Conservation (phyloP, 2,113 vertebrate genomes). For the Corythaeola cristata region DNA sequence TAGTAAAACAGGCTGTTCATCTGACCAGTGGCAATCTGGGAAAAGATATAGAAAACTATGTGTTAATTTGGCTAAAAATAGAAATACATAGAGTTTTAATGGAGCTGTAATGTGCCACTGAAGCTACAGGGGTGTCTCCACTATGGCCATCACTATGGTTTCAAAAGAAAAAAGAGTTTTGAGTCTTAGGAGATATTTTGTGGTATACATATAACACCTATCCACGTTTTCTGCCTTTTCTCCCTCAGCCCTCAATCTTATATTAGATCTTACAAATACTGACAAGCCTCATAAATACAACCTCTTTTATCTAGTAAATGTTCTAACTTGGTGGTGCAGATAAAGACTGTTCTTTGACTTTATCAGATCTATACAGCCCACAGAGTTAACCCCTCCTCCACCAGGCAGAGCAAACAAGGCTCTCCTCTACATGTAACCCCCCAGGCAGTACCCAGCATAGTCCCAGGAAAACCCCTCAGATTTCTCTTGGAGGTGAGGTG, state of each 20-base stretch:
- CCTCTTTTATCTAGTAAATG: not conserved
- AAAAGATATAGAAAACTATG: not conserved
- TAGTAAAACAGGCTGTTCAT: not conserved
- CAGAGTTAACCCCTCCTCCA: rapidly evolving
- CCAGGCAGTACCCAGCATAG: not conserved
- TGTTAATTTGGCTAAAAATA: not conserved
- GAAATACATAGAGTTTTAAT: not conserved
- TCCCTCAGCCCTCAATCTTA: not conserved
- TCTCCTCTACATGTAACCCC: rapidly evolving
- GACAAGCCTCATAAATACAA: not conserved
- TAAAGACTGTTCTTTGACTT: not conserved
- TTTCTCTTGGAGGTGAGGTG: not conserved
- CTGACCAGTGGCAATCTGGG: not conserved
- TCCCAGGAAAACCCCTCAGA: not conserved
- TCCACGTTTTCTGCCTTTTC: not conserved
- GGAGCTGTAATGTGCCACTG: not conserved
- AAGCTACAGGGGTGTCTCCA: not conserved
- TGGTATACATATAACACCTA: not conserved
- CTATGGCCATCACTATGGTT: not conserved
- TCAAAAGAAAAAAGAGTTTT: not conserved
- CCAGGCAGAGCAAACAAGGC: not conserved
- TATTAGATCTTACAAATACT: not conserved
- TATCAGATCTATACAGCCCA: not conserved
- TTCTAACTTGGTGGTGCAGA: not conserved
- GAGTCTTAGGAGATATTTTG: not conserved